A percentile compares a stretch with the other conserved stretches of the same genome.
phyloP scores from a whole-genome alignment of 37 sponge, comb jelly and placozoan genomes.

The Haliclona indistincta region DNA sequence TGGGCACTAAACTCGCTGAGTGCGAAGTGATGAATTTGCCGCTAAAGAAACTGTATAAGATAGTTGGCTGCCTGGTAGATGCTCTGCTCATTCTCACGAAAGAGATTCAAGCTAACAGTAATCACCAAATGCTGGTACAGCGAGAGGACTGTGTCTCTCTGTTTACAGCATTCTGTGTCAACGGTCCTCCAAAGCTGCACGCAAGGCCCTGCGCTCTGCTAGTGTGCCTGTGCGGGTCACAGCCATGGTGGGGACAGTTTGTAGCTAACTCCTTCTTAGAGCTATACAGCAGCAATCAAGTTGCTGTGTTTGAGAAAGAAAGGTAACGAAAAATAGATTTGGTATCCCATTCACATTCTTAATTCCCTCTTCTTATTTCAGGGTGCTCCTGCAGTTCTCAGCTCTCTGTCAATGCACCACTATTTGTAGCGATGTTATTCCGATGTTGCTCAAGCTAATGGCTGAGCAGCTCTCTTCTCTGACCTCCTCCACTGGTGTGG shows the following conservation, averaged over 20 bases:
- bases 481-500: background rate
- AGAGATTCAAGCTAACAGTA: background rate
- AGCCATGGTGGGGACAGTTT: conserved; percentile 72
- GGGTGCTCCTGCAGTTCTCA: conserved; percentile 59
- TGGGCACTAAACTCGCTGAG: background rate
- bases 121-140: conserved; percentile 2
- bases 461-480: conserved; percentile 8
- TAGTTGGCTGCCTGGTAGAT: conserved; percentile 40
- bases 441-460: conserved; percentile 12
- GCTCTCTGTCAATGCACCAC: conserved; percentile 51
- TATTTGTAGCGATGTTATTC: conserved; percentile 19
- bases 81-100: conserved; percentile 27
- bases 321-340: conserved; percentile 21
- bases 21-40: background rate
- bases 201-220: conserved; percentile 60
- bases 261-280: conserved; percentile 6
- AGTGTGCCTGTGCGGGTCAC: conserved; percentile 49
- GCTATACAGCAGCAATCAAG: conserved; percentile 24
- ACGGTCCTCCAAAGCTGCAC: conserved; percentile 49
- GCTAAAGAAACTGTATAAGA: conserved; percentile 36
- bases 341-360: background rate
- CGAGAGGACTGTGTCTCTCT: conserved; percentile 44
- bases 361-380: background rate
- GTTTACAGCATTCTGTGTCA: conserved; percentile 56
- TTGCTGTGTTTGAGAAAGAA: conserved; percentile 46